phyloP scores from a whole-genome alignment of 2,888 invertebrate genomes.

The Oxytorus armatus region DNA sequence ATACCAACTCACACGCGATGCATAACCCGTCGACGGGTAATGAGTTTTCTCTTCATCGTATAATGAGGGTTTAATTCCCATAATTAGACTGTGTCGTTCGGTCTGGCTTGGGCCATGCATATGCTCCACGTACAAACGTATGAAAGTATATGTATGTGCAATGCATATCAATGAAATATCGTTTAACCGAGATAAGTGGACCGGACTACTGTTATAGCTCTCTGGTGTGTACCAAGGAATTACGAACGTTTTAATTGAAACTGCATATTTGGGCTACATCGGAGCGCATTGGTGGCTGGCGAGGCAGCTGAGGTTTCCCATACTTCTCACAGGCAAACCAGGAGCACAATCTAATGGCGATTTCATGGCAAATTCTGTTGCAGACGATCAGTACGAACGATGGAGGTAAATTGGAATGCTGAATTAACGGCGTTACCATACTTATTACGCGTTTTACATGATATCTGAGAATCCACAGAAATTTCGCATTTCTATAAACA shows the following conservation, averaged over 20 bases:
- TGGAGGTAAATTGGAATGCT: slow-evolving; percentile 15
- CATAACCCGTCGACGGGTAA: slow-evolving; percentile 1
- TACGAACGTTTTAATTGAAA: slow-evolving; percentile 61
- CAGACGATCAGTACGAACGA: background rate
- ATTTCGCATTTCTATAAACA: no score
- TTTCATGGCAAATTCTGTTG: slow-evolving; percentile 37
- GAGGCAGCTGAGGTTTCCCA: slow-evolving; percentile 37
- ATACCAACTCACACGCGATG: background rate
- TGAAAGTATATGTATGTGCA: slow-evolving; percentile 6
- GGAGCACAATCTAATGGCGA: slow-evolving; percentile 43
- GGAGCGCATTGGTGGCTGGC: background rate
- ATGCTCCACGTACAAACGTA: background rate
- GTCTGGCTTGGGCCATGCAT: background rate
- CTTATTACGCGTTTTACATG: no score
- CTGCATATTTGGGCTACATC: slow-evolving; percentile 34
- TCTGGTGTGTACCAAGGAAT: slow-evolving; percentile 18
- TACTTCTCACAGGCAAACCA: background rate
- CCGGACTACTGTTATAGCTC: background rate
- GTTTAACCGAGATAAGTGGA: slow-evolving; percentile 49
- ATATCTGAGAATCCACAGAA: no score
- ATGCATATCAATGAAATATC: slow-evolving; percentile 58
- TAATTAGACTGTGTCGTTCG: slow-evolving; percentile 41
- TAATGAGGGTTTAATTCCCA: slow-evolving; percentile 51
- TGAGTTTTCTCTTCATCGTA: background rate
- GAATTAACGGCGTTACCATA: no score